Conservation (phyloP, 2,797 vertebrate genomes). For the Acanthurus leucopareius region DNA sequence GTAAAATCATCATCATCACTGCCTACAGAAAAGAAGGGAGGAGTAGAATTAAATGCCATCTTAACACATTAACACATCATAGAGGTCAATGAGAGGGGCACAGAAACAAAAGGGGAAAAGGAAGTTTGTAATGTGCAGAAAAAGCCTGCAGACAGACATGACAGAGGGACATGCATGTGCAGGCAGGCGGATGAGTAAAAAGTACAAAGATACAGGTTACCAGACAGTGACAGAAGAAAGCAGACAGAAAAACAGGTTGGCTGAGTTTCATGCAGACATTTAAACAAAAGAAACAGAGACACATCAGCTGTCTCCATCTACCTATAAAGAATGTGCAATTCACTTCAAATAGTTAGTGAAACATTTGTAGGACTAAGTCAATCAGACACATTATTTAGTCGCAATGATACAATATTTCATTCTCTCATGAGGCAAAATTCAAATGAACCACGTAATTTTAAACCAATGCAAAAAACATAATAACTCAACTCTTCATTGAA, state of each 20-base stretch:
- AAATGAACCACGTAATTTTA: not conserved
- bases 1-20: not conserved
- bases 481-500: not conserved
- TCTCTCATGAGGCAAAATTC: not conserved
- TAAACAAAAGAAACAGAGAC: slow-evolving; percentile 5
- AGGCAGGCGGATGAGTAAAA: not conserved
- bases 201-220: not conserved
- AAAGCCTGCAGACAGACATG: slow-evolving; percentile 3
- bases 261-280: slow-evolving; percentile 25
- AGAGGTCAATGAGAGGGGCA: not conserved
- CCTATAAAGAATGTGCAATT: not conserved
- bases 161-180: slow-evolving; percentile 6
- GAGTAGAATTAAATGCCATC: not conserved
- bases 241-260: slow-evolving; percentile 12
- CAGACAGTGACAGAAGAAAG: slow-evolving; percentile 2
- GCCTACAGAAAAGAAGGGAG: not conserved
- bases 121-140: not conserved
- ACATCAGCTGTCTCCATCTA: not conserved
- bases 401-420: not conserved
- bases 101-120: not conserved
- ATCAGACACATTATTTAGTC: not conserved
- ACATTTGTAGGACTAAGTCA: not conserved
- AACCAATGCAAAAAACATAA: not conserved
- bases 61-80: slow-evolving; percentile 12
- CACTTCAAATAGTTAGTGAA: not conserved